Percentiles rank a stretch among this genome's conserved stretches.
phyloP scores from a whole-genome alignment of 2,113 vertebrate genomes.

The Grammomys dolichurus region DNA sequence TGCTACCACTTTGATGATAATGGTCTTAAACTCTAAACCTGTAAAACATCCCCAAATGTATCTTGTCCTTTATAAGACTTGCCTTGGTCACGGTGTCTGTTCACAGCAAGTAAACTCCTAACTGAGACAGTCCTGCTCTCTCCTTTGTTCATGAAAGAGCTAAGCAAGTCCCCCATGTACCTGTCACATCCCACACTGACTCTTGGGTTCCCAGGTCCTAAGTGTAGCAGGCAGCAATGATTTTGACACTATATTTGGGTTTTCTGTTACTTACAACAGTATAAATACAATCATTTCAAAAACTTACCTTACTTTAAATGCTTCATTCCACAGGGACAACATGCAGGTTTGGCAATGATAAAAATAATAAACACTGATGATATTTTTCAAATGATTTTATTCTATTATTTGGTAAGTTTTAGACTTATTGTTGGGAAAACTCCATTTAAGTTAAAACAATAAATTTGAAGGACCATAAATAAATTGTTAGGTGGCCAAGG shows the following conservation, averaged over 20 bases:
- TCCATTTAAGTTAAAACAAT: conserved; percentile 18
- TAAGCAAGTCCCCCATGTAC: neutral
- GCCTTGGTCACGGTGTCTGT: no score
- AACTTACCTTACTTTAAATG: neutral
- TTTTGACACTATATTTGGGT: neutral
- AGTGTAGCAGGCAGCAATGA: neutral
- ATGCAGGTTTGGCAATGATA: neutral
- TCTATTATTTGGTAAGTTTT: conserved; percentile 40
- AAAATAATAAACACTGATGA: conserved; percentile 10
- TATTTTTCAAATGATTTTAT: conserved; percentile 40
- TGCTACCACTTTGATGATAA: no score
- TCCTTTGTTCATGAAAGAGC: neutral
- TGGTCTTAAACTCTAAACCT: no score
- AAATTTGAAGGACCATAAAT: conserved; percentile 53
- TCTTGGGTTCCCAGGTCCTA: neutral
- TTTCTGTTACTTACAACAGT: conserved; percentile 9
- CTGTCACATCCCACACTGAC: rapidly evolving
- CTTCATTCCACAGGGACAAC: neutral
- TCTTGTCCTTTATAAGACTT: no score
- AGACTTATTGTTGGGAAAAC: neutral
- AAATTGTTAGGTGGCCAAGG: neutral
- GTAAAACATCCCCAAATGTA: no score
- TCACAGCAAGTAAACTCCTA: no score
- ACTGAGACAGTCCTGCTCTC: neutral
- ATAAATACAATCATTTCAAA: conserved; percentile 14